phyloP scores from a whole-genome alignment of 2,113 vertebrate species.

The Tachuris rubrigastra region DNA sequence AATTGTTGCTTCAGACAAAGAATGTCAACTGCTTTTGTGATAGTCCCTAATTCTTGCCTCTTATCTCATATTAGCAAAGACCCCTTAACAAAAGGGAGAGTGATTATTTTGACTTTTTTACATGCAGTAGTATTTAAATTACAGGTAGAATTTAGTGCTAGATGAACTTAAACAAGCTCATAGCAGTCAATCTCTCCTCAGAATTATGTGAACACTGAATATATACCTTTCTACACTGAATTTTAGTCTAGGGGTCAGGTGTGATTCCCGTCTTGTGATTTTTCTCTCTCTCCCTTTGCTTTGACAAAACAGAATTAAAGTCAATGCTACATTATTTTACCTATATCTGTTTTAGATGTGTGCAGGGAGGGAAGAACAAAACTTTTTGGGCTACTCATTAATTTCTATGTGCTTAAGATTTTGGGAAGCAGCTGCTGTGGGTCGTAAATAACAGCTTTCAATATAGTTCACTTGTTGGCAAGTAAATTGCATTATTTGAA shows the following conservation, averaged over 20 bases:
- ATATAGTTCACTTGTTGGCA: background rate
- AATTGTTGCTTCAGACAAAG: background rate
- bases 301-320: background rate
- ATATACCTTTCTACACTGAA: background rate
- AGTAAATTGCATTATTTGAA: background rate
- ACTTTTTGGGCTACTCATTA: background rate
- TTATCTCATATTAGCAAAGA: background rate
- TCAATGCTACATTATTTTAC: background rate
- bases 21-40: background rate
- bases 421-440: background rate
- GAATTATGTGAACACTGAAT: background rate
- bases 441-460: background rate
- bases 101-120: background rate
- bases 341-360: background rate
- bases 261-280: background rate
- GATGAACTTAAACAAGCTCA: background rate
- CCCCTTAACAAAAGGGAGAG: background rate
- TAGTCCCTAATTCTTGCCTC: background rate
- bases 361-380: background rate
- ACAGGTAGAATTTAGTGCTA: background rate
- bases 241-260: background rate
- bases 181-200: background rate
- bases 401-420: background rate
- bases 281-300: background rate
- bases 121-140: background rate